These are phyloP conservation scores for Sylvilagus bachmani DNA, from an alignment of 2,113 vertebrate genomes.

Conservation along the genomic window DNA sequence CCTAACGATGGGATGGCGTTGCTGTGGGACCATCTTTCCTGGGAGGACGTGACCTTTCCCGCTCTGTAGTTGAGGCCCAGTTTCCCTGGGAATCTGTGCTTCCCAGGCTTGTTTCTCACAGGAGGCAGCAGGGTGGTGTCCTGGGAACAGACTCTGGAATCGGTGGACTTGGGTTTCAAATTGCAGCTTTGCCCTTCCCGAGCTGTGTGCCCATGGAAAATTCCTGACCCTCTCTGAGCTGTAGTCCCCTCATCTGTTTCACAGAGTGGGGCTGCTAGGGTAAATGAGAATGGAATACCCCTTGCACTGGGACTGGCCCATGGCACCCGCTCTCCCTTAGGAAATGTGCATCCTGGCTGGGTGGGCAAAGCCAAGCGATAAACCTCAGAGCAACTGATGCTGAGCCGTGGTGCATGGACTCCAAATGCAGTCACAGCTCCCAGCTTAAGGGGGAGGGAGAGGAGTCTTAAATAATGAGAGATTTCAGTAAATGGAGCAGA, in stretches of 20 bases:
- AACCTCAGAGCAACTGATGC: neutral
- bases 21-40: neutral
- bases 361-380: neutral
- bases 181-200: neutral
- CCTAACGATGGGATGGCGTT: neutral
- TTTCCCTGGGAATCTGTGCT: neutral
- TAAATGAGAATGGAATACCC: neutral
- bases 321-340: neutral
- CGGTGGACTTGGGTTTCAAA: neutral
- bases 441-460: neutral
- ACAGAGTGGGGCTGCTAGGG: neutral
- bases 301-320: neutral
- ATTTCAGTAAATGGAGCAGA: neutral
- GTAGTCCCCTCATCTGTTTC: neutral
- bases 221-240: neutral
- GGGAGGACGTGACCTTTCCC: neutral
- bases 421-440: neutral
- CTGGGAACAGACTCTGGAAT: constrained; percentile 6
- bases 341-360: neutral
- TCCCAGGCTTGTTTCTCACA: neutral
- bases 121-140: neutral
- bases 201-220: neutral
- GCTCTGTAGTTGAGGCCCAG: neutral
- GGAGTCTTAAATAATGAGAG: neutral
- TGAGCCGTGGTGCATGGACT: neutral